phyloP scores from a whole-genome alignment of 1,140 invertebrate genomes.

The Aricia agestis region DNA sequence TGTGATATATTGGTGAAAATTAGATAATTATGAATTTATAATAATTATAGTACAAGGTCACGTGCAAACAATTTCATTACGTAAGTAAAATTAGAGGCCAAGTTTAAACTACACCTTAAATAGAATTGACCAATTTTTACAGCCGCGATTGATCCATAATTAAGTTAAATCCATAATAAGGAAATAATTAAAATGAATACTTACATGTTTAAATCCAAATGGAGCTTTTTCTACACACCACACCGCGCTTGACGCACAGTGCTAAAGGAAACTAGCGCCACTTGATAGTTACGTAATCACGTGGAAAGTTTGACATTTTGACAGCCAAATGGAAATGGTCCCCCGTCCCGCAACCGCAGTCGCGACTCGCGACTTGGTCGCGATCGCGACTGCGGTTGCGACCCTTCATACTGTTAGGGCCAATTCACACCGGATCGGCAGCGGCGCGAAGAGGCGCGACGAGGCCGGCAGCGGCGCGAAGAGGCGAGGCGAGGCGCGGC shows the following conservation, averaged over 20 bases:
- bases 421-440: no score
- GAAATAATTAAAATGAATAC: conserved; percentile 27
- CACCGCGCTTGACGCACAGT: conserved; percentile 69
- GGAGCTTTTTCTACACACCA: conserved; percentile 56
- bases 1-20: neutral
- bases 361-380: no score
- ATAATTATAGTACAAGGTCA: conserved; percentile 60
- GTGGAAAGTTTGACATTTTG: conserved; percentile 44
- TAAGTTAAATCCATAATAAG: neutral
- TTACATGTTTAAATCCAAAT: conserved; percentile 71
- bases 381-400: no score
- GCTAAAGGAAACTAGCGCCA: conserved; percentile 67
- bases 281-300: conserved; percentile 67
- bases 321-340: neutral
- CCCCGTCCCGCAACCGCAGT: no score
- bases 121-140: neutral
- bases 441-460: no score
- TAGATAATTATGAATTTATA: conserved; percentile 18
- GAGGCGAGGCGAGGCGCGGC: no score
- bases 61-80: conserved; percentile 70
- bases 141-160: neutral
- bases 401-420: no score
- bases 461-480: no score
- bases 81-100: conserved; percentile 50
- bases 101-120: conserved; percentile 2